Evolutionary conservation across 2,797 vertebrate genomes (phyloP).

Genomic region (Numenius phaeopus): DNA sequence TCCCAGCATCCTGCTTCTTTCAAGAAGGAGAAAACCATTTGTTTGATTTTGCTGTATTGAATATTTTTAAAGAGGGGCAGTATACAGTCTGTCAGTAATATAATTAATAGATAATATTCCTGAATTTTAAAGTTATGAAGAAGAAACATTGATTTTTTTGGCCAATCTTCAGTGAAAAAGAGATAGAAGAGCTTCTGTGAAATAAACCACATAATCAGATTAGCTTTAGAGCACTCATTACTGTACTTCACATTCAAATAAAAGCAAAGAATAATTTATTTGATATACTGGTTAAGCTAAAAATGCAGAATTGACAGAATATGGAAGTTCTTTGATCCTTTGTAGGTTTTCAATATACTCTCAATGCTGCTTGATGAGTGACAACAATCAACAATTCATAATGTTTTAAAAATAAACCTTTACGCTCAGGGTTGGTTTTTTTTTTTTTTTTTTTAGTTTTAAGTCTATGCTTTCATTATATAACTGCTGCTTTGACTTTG

Average conservation of each 20-base stretch:
- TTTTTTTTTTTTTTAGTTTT: neutral
- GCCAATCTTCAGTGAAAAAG: constrained; percentile 19
- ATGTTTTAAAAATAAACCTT: constrained; percentile 49
- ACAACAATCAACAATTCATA: constrained; percentile 50
- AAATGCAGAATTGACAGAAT: constrained; percentile 60
- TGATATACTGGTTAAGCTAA: constrained; percentile 53
- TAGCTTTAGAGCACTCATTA: constrained; percentile 65
- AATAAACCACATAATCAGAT: constrained; percentile 64
- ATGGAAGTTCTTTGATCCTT: constrained; percentile 66
- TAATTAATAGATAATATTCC: constrained; percentile 19
- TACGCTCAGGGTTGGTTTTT: neutral
- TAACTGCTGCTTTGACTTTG: constrained; percentile 37
- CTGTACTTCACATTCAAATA: constrained; percentile 42
- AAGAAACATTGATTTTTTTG: constrained; percentile 3
- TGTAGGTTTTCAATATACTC: constrained; percentile 53
- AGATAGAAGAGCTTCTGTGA: constrained; percentile 26
- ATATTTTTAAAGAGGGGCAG: neutral
- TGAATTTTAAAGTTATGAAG: constrained; percentile 31
- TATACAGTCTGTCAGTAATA: neutral
- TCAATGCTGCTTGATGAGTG: constrained; percentile 8
- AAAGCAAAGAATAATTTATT: constrained; percentile 31
- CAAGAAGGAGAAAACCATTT: neutral
- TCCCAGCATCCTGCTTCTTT: neutral
- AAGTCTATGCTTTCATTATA: constrained; percentile 26
- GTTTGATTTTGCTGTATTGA: neutral